Percentiles rank a stretch among this genome's conserved stretches.
Conservation (phyloP, 2,797 vertebrate genomes). For the Amniataba percoides region DNA sequence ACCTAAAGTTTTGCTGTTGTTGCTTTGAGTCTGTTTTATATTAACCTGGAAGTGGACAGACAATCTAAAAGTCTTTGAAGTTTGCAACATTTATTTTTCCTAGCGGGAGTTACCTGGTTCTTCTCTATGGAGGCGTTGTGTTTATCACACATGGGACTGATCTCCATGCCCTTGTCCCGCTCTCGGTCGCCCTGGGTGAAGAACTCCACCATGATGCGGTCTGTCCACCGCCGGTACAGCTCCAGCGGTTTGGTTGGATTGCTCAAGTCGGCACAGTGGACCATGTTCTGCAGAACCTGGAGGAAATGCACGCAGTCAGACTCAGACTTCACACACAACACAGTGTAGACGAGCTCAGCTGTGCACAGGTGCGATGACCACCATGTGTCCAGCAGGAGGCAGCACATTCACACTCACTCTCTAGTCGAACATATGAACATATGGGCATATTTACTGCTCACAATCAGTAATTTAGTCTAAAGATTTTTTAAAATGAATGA, state of each 20-base stretch:
- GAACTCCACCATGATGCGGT: slow-evolving; percentile 93
- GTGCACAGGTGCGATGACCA: slow-evolving; percentile 23
- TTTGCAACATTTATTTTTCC: neutral
- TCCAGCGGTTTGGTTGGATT: slow-evolving; percentile 95
- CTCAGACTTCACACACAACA: too few relatives aligned
- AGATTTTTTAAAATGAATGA: neutral
- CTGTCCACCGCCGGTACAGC: slow-evolving; percentile 93
- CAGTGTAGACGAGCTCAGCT: neutral
- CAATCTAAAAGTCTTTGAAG: too few relatives aligned
- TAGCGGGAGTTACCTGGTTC: slow-evolving; percentile 85
- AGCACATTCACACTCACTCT: slow-evolving; percentile 35
- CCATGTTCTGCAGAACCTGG: slow-evolving; percentile 95
- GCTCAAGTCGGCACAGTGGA: slow-evolving; percentile 95
- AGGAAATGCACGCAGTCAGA: neutral
- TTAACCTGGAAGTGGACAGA: neutral
- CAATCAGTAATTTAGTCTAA: neutral
- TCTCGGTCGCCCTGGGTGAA: slow-evolving; percentile 93
- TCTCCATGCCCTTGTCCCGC: slow-evolving; percentile 92
- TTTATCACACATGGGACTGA: slow-evolving; percentile 97
- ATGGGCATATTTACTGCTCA: neutral
- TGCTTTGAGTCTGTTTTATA: neutral
- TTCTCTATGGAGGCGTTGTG: slow-evolving; percentile 94
- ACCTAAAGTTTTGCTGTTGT: neutral
- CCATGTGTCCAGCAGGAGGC: slow-evolving; percentile 46
- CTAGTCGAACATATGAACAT: too few relatives aligned